phyloP scores from a whole-genome alignment of 2,113 vertebrate genomes.

The Canis aureus region DNA sequence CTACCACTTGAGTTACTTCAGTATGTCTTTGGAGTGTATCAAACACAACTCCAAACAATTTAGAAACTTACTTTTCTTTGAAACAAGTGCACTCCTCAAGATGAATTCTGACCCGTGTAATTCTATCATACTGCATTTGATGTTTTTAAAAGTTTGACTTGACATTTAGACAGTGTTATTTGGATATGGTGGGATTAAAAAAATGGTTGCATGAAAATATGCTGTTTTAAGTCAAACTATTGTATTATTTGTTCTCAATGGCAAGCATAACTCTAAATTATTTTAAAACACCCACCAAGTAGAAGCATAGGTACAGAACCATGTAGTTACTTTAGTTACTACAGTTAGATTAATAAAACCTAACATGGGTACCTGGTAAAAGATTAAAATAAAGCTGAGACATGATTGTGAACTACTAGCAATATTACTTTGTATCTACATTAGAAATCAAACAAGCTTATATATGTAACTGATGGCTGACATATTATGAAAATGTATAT shows the following conservation, averaged over 20 bases:
- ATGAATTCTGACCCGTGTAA: neutral
- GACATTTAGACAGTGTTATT: slow-evolving; percentile 38
- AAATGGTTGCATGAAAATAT: neutral
- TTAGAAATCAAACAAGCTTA: neutral
- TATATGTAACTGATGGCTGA: neutral
- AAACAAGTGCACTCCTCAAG: neutral
- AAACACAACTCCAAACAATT: neutral
- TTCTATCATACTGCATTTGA: neutral
- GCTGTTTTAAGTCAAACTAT: neutral
- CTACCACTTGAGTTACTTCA: neutral
- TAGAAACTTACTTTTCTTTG: neutral
- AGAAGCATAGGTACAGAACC: neutral
- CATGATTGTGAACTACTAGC: neutral
- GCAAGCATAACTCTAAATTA: neutral
- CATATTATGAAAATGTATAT: neutral
- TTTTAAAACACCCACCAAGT: neutral
- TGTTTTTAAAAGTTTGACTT: slow-evolving; percentile 18
- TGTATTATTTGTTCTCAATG: slow-evolving; percentile 18
- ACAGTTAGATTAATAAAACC: neutral
- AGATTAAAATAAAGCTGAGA: slow-evolving; percentile 33
- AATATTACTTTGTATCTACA: neutral
- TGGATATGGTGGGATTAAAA: neutral
- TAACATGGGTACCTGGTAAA: neutral
- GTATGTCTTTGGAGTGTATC: neutral
- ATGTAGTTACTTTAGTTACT: neutral